A percentile compares a stretch with the other conserved stretches of the same genome.
Conservation (phyloP, 2,113 vertebrate genomes). For the Psittacara wagleri region DNA sequence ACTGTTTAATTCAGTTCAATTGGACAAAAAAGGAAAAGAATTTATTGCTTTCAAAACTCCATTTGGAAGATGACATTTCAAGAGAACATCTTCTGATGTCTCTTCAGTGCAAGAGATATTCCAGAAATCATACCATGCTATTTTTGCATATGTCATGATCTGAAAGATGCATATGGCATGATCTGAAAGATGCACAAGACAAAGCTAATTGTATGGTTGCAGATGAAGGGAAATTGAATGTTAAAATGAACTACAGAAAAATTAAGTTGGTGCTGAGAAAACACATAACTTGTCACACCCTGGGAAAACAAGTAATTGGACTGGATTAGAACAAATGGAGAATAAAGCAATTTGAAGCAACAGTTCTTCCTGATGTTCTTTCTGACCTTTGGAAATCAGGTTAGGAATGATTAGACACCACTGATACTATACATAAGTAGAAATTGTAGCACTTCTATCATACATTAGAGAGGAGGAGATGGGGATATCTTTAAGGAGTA, state of each 20-base stretch:
- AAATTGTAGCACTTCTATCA: neutral
- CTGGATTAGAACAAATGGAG: neutral
- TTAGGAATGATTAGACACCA: neutral
- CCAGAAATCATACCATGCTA: neutral
- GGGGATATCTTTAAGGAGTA: neutral
- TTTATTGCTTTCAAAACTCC: neutral
- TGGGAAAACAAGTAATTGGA: neutral
- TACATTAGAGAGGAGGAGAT: neutral
- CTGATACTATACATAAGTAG: neutral
- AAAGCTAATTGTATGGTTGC: neutral
- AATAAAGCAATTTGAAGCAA: neutral
- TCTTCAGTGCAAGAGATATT: neutral
- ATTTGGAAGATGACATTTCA: neutral
- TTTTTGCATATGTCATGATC: neutral
- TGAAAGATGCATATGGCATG: neutral
- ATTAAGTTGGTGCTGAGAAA: neutral
- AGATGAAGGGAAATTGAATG: neutral
- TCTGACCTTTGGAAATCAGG: neutral
- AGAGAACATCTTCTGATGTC: neutral
- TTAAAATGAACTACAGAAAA: neutral
- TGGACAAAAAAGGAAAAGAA: neutral
- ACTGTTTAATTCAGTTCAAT: neutral
- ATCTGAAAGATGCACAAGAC: neutral
- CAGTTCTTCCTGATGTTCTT: neutral
- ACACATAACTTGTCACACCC: neutral